Evolutionary conservation across 2,888 invertebrate genomes (phyloP).

Genomic region (Boloria euphrosyne): DNA sequence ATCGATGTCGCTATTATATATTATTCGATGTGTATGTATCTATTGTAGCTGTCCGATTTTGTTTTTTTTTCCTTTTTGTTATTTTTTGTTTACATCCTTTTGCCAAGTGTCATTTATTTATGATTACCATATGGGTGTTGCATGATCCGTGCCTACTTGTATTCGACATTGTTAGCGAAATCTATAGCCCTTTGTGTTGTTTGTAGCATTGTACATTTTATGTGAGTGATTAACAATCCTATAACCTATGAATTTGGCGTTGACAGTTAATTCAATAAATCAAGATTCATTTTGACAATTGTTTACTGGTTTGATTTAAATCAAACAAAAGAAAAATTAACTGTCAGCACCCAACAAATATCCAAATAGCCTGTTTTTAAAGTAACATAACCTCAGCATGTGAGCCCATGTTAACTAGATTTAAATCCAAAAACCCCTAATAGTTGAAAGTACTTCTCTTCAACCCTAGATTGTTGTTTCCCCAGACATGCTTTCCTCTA

Average conservation of each 20-base stretch:
- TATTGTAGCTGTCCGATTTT: constrained; percentile 71
- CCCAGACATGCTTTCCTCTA: constrained; percentile 67
- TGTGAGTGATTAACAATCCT: constrained; percentile 60
- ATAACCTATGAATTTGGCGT: constrained; percentile 61
- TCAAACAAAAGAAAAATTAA: constrained; percentile 54
- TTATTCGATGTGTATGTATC: constrained; percentile 73
- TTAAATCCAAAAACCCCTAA: constrained; percentile 53
- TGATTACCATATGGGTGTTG: constrained; percentile 77
- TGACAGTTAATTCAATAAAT: constrained; percentile 68
- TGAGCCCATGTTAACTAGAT: constrained; percentile 67
- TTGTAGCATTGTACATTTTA: constrained; percentile 73
- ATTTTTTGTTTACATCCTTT: constrained; percentile 54
- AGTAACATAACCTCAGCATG: constrained; percentile 62
- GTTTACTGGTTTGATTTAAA: constrained; percentile 24
- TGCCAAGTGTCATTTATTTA: constrained; percentile 46
- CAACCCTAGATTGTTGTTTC: constrained; percentile 61
- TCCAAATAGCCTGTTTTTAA: constrained; percentile 63
- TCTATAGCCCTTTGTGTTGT: constrained; percentile 80
- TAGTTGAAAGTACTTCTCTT: constrained; percentile 66
- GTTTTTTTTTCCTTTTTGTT: constrained; percentile 52
- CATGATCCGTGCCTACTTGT: constrained; percentile 81
- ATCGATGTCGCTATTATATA: constrained; percentile 78
- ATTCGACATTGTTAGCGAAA: constrained; percentile 75
- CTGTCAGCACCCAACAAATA: constrained; percentile 68
- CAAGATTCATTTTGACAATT: not conserved